These are phyloP conservation scores for Potorous gilbertii DNA, from an alignment of 2,797 vertebrate genomes.

Conservation along the genomic window DNA sequence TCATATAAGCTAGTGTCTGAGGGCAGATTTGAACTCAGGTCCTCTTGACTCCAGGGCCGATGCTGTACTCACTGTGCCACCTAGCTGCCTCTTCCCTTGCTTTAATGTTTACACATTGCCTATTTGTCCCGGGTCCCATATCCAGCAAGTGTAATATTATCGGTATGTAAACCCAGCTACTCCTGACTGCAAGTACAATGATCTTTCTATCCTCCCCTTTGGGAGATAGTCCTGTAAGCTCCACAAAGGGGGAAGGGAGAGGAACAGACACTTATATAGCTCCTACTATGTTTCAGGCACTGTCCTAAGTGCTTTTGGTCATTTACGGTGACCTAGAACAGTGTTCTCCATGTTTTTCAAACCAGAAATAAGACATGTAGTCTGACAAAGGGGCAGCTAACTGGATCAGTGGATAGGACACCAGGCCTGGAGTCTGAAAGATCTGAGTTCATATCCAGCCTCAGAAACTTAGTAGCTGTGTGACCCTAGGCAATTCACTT, in stretches of 20 bases:
- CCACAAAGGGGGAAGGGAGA: not conserved
- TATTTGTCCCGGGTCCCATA: not conserved
- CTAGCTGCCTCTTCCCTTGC: too few relatives aligned
- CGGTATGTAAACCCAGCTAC: not conserved
- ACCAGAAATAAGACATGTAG: not conserved
- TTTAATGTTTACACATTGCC: not conserved
- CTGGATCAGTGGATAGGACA: not conserved
- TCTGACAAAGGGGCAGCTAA: not conserved
- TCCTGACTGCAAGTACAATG: not conserved
- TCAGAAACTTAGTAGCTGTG: not conserved
- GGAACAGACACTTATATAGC: not conserved
- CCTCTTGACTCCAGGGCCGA: too few relatives aligned
- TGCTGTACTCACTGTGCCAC: too few relatives aligned
- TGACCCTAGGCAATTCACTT: not conserved
- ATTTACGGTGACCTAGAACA: not conserved
- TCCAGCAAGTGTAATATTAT: not conserved
- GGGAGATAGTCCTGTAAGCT: not conserved
- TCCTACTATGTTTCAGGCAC: not conserved
- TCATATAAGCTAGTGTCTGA: too few relatives aligned
- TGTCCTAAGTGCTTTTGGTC: not conserved
- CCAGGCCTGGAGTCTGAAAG: not conserved
- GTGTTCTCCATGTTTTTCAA: not conserved
- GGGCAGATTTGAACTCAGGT: too few relatives aligned
- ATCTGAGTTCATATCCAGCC: not conserved
- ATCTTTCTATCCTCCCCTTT: not conserved